Evolutionary conservation across 2,888 invertebrate species (phyloP).

Genomic region (Parnassius smintheus): DNA sequence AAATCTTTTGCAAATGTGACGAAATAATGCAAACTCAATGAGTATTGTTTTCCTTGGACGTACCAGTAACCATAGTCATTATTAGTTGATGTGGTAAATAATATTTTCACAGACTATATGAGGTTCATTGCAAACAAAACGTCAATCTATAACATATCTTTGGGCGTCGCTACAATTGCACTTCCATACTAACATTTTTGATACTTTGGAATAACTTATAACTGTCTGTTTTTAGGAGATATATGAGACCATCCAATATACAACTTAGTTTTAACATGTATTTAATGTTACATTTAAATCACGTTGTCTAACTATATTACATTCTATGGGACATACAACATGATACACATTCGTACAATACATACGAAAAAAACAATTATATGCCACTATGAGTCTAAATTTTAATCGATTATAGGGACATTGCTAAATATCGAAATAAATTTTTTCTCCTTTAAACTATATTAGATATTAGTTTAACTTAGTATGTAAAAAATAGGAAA

Average conservation of each 20-base stretch:
- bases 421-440: too few relatives aligned
- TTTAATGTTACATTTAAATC: constrained; percentile 8
- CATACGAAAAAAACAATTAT: neutral
- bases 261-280: constrained; percentile 23
- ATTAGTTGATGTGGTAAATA: neutral
- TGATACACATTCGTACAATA: neutral
- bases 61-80: neutral
- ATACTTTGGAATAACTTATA: constrained; percentile 38
- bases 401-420: too few relatives aligned
- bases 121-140: constrained; percentile 16
- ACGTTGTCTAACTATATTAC: constrained; percentile 1
- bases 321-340: neutral
- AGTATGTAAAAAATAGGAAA: too few relatives aligned
- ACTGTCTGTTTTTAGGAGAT: constrained; percentile 1
- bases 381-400: neutral
- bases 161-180: constrained; percentile 50
- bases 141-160: constrained; percentile 28
- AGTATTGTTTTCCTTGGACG: neutral
- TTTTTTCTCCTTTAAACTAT: too few relatives aligned
- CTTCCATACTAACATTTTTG: constrained; percentile 62
- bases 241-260: constrained; percentile 15
- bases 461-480: too few relatives aligned
- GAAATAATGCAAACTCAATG: neutral
- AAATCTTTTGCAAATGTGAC: neutral
- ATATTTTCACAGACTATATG: constrained; percentile 16